Conservation (phyloP, 2,113 vertebrate species). For the Psephotus haematonotus region DNA sequence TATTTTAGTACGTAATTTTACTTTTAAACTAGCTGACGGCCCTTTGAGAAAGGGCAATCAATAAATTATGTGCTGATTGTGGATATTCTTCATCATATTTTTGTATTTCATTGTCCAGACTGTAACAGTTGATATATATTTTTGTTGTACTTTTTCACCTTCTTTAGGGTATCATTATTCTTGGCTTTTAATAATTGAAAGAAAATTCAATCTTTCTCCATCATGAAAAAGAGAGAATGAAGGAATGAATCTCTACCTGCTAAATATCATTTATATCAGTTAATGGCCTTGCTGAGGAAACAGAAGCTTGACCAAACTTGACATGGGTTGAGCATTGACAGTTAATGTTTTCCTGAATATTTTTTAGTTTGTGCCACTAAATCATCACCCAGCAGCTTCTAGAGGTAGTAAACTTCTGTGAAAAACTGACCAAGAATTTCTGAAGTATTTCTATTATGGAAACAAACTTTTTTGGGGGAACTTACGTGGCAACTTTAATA, state of each 20-base stretch:
- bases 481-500: not conserved
- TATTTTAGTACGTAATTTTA: conserved; percentile 59
- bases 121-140: not conserved
- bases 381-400: not conserved
- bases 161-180: conserved; percentile 5
- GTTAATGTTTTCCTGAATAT: not conserved
- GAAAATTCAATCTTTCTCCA: not conserved
- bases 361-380: not conserved
- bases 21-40: conserved; percentile 59
- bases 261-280: not conserved
- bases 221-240: not conserved
- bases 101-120: conserved; percentile 46
- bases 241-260: not conserved
- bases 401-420: not conserved
- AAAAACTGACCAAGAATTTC: not conserved
- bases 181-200: conserved; percentile 16
- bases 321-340: not conserved
- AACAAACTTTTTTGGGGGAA: not conserved
- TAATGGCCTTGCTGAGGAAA: not conserved
- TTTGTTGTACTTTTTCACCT: conserved; percentile 40
- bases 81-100: conserved; percentile 35
- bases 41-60: conserved; percentile 40
- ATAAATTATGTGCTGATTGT: conserved; percentile 61
- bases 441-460: not conserved
- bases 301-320: not conserved